Conservation (phyloP, 2,888 invertebrate species). For the Taphrorychus bicolor region DNA sequence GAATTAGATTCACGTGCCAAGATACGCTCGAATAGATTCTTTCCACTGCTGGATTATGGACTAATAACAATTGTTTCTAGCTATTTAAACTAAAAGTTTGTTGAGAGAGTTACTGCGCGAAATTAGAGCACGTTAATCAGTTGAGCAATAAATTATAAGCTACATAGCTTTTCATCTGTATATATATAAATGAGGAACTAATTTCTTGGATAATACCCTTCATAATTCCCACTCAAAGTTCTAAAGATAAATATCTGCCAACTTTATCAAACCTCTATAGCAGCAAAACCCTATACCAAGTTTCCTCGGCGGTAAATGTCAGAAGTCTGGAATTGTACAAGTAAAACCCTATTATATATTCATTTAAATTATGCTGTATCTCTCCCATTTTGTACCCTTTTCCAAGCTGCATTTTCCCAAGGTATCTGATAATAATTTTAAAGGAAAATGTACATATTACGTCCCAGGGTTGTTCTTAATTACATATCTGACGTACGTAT, state of each 20-base stretch:
- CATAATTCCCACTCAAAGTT: slow-evolving; percentile 13
- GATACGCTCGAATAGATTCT: neutral
- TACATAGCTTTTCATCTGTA: no score
- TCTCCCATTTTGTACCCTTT: slow-evolving; percentile 10
- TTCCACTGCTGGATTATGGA: neutral
- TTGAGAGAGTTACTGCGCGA: neutral
- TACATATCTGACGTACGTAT: neutral
- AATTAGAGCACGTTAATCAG: no score
- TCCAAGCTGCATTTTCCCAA: slow-evolving; percentile 4
- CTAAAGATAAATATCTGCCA: slow-evolving; percentile 26
- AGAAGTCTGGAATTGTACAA: slow-evolving; percentile 19
- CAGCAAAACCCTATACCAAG: slow-evolving; percentile 11
- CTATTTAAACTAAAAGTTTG: neutral
- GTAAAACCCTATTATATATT: slow-evolving; percentile 32
- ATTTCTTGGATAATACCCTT: neutral
- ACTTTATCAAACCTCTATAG: slow-evolving; percentile 27
- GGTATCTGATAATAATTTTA: neutral
- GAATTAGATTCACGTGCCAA: neutral
- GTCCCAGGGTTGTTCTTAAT: neutral
- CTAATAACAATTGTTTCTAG: neutral
- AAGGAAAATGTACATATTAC: neutral
- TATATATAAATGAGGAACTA: neutral
- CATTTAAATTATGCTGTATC: slow-evolving; percentile 30
- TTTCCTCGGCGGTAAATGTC: slow-evolving; percentile 3
- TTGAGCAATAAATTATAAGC: no score